These are phyloP conservation scores for Parascotia fuliginaria DNA, from an alignment of 2,888 invertebrate species.

Conservation along the genomic window DNA sequence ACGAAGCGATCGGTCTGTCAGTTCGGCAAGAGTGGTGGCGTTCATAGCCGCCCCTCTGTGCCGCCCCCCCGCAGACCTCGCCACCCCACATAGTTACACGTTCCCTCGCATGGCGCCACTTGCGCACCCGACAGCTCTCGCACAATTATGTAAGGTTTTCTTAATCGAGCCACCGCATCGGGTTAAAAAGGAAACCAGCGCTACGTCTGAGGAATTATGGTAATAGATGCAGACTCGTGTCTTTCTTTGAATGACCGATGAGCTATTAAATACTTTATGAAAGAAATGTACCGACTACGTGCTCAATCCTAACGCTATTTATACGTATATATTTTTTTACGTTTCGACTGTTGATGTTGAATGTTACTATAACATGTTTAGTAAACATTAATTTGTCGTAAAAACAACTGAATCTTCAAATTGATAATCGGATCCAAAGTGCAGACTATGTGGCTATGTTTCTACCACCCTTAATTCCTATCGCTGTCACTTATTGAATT, in stretches of 20 bases:
- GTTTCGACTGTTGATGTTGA: no score
- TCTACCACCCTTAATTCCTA: slow-evolving; percentile 74
- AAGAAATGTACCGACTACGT: slow-evolving; percentile 21
- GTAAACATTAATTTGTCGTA: no score
- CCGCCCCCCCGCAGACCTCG: slow-evolving; percentile 65
- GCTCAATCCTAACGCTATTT: slow-evolving; percentile 2
- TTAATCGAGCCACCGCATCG: slow-evolving; percentile 77
- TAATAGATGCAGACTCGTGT: slow-evolving; percentile 48
- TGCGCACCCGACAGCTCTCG: slow-evolving; percentile 74
- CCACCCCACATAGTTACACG: slow-evolving; percentile 78
- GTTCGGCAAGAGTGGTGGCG: slow-evolving; percentile 72
- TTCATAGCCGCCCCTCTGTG: slow-evolving; percentile 67
- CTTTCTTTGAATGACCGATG: slow-evolving; percentile 43
- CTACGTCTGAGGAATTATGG: slow-evolving; percentile 52
- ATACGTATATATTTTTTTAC: background rate
- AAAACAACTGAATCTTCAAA: slow-evolving; percentile 51
- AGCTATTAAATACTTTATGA: slow-evolving; percentile 48
- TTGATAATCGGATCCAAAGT: slow-evolving; percentile 61
- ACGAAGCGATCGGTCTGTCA: slow-evolving; percentile 61
- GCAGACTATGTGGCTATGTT: slow-evolving; percentile 58
- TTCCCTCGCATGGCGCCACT: slow-evolving; percentile 81
- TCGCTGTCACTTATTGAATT: slow-evolving; percentile 81
- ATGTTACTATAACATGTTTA: no score
- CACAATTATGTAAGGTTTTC: slow-evolving; percentile 84
- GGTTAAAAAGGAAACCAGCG: slow-evolving; percentile 64